Percentiles rank a stretch among this genome's conserved stretches.
phyloP scores from a whole-genome alignment of 1,140 invertebrate species.

The Anastatus disparis region DNA sequence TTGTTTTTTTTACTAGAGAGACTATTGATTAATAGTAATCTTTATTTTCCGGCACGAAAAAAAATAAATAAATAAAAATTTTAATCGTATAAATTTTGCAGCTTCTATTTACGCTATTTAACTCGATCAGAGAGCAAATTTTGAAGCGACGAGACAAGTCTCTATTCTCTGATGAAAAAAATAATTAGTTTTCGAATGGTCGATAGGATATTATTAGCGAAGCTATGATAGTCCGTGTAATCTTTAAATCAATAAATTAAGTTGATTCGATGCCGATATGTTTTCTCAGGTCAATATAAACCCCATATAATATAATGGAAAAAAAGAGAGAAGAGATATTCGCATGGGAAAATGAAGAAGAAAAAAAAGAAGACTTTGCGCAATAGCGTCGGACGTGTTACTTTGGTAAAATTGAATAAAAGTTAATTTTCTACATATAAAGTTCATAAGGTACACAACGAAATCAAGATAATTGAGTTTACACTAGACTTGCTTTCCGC shows the following conservation, averaged over 20 bases:
- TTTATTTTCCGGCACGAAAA: too few species aligned
- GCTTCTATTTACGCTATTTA: too few species aligned
- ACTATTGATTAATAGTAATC: too few species aligned
- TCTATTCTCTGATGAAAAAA: not conserved
- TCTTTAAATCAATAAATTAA: slow-evolving; percentile 14
- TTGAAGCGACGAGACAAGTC: too few species aligned
- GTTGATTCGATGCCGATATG: too few species aligned
- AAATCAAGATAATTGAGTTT: slow-evolving; percentile 53
- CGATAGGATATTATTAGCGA: not conserved
- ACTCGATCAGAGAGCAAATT: too few species aligned
- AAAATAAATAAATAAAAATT: too few species aligned
- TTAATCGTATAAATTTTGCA: too few species aligned
- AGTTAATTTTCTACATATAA: slow-evolving; percentile 40
- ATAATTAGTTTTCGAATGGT: not conserved
- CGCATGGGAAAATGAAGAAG: not conserved
- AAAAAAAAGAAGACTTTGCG: not conserved
- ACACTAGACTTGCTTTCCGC: slow-evolving; percentile 41
- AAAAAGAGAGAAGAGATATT: too few species aligned
- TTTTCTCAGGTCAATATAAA: slow-evolving; percentile 10
- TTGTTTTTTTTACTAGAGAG: too few species aligned
- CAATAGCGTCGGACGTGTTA: not conserved
- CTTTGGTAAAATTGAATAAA: slow-evolving; percentile 49
- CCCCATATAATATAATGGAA: slow-evolving; percentile 10
- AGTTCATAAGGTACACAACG: slow-evolving; percentile 23
- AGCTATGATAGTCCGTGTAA: not conserved